Evolutionary conservation across 1,140 invertebrate genomes (phyloP).

Genomic region (Dreissena polymorpha): DNA sequence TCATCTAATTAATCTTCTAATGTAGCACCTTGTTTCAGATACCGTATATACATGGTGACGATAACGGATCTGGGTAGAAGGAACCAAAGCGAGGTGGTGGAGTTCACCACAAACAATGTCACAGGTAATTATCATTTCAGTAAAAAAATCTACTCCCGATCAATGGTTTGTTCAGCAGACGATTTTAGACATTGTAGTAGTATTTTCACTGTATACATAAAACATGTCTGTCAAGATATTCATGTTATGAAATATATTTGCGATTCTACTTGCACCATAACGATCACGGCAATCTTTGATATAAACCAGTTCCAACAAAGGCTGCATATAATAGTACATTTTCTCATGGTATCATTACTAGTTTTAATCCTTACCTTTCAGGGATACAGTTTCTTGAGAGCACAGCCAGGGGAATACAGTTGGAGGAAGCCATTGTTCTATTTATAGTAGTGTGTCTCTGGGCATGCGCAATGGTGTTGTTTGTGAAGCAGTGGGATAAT

Average conservation of each 20-base stretch:
- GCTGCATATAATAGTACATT: background rate
- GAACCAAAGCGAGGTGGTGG: constrained; percentile 43
- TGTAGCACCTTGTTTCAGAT: constrained; percentile 4
- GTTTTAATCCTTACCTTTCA: constrained; percentile 4
- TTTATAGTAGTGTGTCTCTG: constrained; percentile 69
- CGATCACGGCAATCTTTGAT: background rate
- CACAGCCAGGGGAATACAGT: constrained; percentile 30
- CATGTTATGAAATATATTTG: too few species aligned
- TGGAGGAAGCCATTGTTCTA: constrained; percentile 70
- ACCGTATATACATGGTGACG: constrained; percentile 44
- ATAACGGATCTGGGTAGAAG: constrained; percentile 40
- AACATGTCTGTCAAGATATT: too few species aligned
- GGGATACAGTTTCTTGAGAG: constrained; percentile 28
- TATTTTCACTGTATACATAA: too few species aligned
- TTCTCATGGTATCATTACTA: background rate
- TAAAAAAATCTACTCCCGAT: too few species aligned
- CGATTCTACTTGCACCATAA: background rate
- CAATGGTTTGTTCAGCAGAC: too few species aligned
- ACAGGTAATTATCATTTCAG: too few species aligned
- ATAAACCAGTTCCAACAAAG: background rate
- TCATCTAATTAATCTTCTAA: too few species aligned
- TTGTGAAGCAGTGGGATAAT: constrained; percentile 72
- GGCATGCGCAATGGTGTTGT: constrained; percentile 69
- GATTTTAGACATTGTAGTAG: too few species aligned
- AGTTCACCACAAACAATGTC: constrained; percentile 36